These are phyloP conservation scores for Elegia similella DNA, from an alignment of 2,888 invertebrate species.

Conservation along the genomic window DNA sequence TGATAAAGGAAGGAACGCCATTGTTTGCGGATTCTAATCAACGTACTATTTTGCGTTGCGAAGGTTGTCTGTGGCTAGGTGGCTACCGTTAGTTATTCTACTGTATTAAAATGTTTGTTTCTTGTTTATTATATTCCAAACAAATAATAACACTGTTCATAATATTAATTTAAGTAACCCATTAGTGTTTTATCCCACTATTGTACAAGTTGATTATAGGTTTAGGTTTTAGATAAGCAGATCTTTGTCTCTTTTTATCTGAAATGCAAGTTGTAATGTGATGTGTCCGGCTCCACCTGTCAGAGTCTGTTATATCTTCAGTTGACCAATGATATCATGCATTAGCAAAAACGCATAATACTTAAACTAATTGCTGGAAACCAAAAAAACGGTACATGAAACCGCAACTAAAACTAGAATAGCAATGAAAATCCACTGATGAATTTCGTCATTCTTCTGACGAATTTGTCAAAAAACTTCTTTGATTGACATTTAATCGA, in stretches of 20 bases:
- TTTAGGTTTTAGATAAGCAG: too few relatives aligned
- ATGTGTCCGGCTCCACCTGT: not conserved
- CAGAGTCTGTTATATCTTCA: not conserved
- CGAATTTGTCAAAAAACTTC: slow-evolving; percentile 46
- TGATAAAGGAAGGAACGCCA: not conserved
- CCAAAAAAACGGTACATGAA: slow-evolving; percentile 1
- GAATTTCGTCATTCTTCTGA: slow-evolving; percentile 28
- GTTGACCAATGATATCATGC: not conserved
- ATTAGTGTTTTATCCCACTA: not conserved
- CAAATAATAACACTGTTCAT: not conserved
- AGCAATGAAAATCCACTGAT: not conserved
- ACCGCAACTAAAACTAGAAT: slow-evolving; percentile 13
- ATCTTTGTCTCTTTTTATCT: too few relatives aligned
- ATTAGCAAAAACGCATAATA: not conserved
- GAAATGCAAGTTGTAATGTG: not conserved
- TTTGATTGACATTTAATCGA: slow-evolving; percentile 60
- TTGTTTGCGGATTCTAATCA: slow-evolving; percentile 1
- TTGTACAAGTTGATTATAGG: too few relatives aligned
- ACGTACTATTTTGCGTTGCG: not conserved
- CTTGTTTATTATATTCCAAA: not conserved
- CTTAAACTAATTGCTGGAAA: not conserved
- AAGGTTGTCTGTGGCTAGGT: not conserved
- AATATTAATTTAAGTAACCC: not conserved
- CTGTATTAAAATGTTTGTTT: not conserved
- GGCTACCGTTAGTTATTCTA: not conserved